phyloP scores from a whole-genome alignment of 2,888 invertebrate species.

The Pristionchus arcanus region DNA sequence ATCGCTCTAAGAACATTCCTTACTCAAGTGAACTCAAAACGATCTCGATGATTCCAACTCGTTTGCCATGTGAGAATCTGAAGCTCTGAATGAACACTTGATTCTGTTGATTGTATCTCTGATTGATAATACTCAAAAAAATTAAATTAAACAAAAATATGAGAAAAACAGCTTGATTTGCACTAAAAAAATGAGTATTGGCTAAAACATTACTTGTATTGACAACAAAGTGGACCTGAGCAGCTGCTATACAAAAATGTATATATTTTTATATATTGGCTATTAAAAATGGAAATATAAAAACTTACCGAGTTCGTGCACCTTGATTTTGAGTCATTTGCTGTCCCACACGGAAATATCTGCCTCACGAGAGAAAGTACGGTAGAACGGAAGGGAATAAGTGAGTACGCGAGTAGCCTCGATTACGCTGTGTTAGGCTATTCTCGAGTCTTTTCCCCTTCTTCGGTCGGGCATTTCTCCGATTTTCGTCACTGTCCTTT shows the following conservation, averaged over 20 bases:
- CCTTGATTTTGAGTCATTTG: too few species aligned
- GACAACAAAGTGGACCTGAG: too few species aligned
- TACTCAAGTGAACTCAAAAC: not conserved
- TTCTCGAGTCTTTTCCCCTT: slow-evolving; percentile 17
- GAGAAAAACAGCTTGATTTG: not conserved
- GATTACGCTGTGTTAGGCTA: not conserved
- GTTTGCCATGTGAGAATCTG: not conserved
- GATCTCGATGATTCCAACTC: not conserved
- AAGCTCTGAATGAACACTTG: not conserved
- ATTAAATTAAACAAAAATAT: not conserved
- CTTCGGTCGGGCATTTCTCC: slow-evolving; percentile 1
- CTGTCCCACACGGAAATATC: not conserved
- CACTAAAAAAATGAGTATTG: not conserved
- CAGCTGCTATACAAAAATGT: too few species aligned
- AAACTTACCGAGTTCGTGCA: too few species aligned
- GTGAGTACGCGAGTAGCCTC: not conserved
- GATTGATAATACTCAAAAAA: not conserved
- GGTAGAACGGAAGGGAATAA: not conserved
- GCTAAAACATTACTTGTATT: not conserved
- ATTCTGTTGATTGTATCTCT: not conserved
- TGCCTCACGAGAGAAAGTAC: not conserved
- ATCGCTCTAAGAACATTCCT: not conserved
- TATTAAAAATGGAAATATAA: not conserved
- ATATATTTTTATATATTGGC: too few species aligned
- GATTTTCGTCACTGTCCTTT: not conserved